Percentiles rank a stretch among this genome's conserved stretches.
phyloP scores from a whole-genome alignment of 2,797 vertebrate genomes.

The Limnodromus scolopaceus region DNA sequence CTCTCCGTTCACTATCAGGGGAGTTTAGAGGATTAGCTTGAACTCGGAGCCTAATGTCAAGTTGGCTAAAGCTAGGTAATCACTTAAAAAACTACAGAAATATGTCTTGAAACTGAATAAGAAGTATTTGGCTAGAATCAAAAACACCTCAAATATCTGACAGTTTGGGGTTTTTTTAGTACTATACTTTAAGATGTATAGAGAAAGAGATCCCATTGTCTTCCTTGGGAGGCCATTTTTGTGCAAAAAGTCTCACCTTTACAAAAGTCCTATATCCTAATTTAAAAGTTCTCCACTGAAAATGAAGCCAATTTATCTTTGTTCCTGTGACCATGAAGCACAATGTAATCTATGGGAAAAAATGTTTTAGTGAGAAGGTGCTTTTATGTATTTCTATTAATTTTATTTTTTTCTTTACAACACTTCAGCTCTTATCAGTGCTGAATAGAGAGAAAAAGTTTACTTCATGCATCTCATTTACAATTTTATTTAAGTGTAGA shows the following conservation, averaged over 20 bases:
- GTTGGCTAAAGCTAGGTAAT: background rate
- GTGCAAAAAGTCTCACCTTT: background rate
- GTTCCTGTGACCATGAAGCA: background rate
- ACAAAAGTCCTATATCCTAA: background rate
- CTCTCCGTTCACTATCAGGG: background rate
- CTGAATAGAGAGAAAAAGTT: background rate
- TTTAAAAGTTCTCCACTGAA: background rate
- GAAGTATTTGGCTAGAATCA: background rate
- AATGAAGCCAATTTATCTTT: background rate
- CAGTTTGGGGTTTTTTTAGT: background rate
- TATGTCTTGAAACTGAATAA: background rate
- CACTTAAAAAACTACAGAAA: background rate
- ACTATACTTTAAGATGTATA: background rate
- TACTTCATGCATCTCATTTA: slow-evolving; percentile 8
- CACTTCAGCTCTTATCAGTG: background rate
- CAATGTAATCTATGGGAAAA: background rate
- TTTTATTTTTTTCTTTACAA: background rate
- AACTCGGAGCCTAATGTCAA: background rate
- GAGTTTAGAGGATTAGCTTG: background rate
- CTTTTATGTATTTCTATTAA: background rate
- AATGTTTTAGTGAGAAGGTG: background rate
- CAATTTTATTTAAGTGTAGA: background rate
- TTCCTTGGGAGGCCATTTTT: background rate
- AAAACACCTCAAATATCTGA: background rate
- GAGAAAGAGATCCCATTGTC: background rate